Percentiles rank a stretch among this genome's conserved stretches.
Evolutionary conservation across 2,888 invertebrate species (phyloP).

Genomic region (Eulithis testata): DNA sequence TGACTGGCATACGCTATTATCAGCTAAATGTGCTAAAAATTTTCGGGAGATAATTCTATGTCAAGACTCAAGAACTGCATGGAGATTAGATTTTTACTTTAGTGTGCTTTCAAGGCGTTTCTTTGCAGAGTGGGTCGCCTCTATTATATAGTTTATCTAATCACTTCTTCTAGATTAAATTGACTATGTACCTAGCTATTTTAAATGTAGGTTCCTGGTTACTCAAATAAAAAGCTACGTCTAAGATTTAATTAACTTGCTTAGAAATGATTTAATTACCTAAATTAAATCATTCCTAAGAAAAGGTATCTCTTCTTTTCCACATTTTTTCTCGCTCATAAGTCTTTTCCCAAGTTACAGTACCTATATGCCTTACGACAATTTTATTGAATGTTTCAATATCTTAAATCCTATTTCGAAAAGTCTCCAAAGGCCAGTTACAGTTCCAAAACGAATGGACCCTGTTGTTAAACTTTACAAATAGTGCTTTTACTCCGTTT

Average conservation of each 20-base stretch:
- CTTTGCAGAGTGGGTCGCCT: no score
- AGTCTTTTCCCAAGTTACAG: background rate
- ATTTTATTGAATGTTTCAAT: conserved; percentile 25
- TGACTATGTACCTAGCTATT: background rate
- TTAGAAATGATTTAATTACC: background rate
- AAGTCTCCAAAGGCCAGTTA: conserved; percentile 35
- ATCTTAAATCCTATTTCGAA: conserved; percentile 22
- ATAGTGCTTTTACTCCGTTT: conserved; percentile 25
- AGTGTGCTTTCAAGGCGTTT: no score
- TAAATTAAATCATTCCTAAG: no score
- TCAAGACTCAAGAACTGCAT: no score
- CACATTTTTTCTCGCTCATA: background rate
- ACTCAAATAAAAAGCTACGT: background rate
- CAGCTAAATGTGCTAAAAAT: conserved; percentile 1
- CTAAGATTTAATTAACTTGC: background rate
- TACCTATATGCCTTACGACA: conserved; percentile 14
- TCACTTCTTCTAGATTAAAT: no score
- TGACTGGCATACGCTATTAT: conserved; percentile 57
- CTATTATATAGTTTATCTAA: no score
- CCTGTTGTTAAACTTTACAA: conserved; percentile 28
- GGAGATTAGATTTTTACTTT: no score
- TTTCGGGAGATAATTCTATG: no score
- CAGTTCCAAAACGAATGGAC: conserved; percentile 28
- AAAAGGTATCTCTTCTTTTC: background rate
- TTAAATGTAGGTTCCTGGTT: background rate